Percentiles rank a stretch among this genome's conserved stretches.
phyloP scores from a whole-genome alignment of 2,797 vertebrate species.

The Sebastes miniatus region DNA sequence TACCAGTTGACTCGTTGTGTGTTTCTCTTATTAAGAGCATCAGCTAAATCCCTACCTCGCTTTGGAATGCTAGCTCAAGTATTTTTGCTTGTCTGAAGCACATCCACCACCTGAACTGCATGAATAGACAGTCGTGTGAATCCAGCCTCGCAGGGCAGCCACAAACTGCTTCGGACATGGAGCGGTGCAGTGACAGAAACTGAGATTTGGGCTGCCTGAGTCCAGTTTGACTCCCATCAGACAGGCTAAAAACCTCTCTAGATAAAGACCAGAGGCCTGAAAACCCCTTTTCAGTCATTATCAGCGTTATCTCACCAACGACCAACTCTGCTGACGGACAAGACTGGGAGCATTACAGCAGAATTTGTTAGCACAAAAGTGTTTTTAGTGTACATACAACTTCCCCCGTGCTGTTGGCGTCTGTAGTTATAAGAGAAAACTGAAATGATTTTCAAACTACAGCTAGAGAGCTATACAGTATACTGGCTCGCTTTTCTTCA shows the following conservation, averaged over 20 bases:
- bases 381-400: no score
- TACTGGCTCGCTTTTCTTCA: no score
- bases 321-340: not conserved
- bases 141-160: not conserved
- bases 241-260: not conserved
- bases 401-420: not conserved
- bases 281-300: conserved; percentile 5
- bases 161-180: not conserved
- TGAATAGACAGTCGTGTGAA: not conserved
- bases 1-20: not conserved
- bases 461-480: not conserved
- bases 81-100: not conserved
- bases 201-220: not conserved
- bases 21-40: not conserved
- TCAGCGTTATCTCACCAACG: conserved; percentile 1
- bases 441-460: not conserved
- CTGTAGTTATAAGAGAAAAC: not conserved
- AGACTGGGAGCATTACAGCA: no score
- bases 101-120: not conserved
- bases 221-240: not conserved
- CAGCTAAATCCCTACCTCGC: not conserved
- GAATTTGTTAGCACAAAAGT: no score
- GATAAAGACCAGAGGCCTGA: conserved; percentile 15
- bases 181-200: not conserved
- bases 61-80: not conserved